These are phyloP conservation scores for Smittia sp. DNA, from an alignment of 2,888 invertebrate genomes.

Conservation along the genomic window DNA sequence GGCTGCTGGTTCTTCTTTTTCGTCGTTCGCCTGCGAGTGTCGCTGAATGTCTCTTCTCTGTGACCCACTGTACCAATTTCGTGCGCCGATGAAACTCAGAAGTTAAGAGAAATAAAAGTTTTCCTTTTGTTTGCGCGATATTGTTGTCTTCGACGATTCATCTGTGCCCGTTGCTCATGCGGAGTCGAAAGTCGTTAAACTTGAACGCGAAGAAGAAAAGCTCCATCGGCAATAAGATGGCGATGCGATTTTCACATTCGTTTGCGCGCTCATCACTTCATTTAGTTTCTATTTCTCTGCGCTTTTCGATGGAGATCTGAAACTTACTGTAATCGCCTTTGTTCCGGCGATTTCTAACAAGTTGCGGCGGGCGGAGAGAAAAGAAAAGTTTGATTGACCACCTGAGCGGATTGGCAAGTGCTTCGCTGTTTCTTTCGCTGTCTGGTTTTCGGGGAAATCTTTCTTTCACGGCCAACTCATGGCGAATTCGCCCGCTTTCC, in stretches of 20 bases:
- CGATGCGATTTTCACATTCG: constrained; percentile 8
- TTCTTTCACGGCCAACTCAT: not conserved
- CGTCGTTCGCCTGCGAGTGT: not conserved
- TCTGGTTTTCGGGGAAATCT: not conserved
- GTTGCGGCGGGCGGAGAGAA: not conserved
- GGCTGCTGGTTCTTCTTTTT: constrained; percentile 14
- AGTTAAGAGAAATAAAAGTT: not conserved
- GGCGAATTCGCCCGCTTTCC: constrained; percentile 15
- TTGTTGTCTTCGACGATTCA: not conserved
- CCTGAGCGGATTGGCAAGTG: constrained; percentile 15
- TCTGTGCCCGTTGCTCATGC: not conserved
- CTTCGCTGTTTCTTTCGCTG: not conserved
- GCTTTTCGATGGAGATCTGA: no score
- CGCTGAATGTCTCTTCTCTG: constrained; percentile 27
- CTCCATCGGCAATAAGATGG: constrained; percentile 2
- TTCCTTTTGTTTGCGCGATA: constrained; percentile 2
- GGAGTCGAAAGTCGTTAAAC: constrained; percentile 16
- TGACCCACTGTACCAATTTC: constrained; percentile 41
- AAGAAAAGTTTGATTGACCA: not conserved
- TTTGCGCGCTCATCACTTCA: not conserved
- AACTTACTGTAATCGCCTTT: not conserved
- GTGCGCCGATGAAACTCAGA: not conserved
- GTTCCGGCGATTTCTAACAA: not conserved
- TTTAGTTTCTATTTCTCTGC: no score
- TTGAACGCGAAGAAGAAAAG: not conserved